Base-by-base conservation (phyloP, 2,888 invertebrate species). In the Tetrapedia diversipes region DNA sequence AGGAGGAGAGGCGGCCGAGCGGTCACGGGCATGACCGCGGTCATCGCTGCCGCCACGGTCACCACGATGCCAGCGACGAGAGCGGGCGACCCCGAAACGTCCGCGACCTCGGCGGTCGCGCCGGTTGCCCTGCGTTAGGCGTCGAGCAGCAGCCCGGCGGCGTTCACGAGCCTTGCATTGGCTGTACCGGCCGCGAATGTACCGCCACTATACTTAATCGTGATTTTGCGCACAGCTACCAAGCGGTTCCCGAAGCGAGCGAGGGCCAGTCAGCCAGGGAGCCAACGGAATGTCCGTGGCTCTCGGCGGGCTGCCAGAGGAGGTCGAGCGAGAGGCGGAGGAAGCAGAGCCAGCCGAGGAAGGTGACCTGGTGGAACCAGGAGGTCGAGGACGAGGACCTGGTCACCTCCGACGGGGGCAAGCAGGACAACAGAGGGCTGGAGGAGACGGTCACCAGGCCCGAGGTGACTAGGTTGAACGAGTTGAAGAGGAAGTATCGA, bases 331-430 rank as follows among this genome's bases (percentile, higher is more conserved):
- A 89, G 24, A 90, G 91, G 56, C 91, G 93, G 60, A 90, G 94
- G 51, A 94, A 94, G 86, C 94, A 94, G 84, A 92, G 92, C 32
- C 91, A 91, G 76, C 94, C 94, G 1, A 92, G 93, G 68, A 93
- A 92, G 83, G 89, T 93, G 14, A 89, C 91, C n/a, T n/a, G n/a
- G 27, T 84, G 91, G 75, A 80, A 79, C 14, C 76, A 78, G 22
- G 72, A 80, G 37, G 73, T 81, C 47, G 79, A 79, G 37, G 81
- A 82, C 7, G 87, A 85, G n/a, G 76, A 70, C 6, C 14, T 27
- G 22, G 11, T 41, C 8, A 3, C 11, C 0, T 2, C 47, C 0
- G 56, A 41, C 2, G 11, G 0, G 3, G n/a, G 4, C 4, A 14
- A 2, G 1, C 39, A 45, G n/a, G 56, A 49, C 16, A 29, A 14